phyloP scores from a whole-genome alignment of 2,113 vertebrate genomes.

The Sceloporus tristichus region DNA sequence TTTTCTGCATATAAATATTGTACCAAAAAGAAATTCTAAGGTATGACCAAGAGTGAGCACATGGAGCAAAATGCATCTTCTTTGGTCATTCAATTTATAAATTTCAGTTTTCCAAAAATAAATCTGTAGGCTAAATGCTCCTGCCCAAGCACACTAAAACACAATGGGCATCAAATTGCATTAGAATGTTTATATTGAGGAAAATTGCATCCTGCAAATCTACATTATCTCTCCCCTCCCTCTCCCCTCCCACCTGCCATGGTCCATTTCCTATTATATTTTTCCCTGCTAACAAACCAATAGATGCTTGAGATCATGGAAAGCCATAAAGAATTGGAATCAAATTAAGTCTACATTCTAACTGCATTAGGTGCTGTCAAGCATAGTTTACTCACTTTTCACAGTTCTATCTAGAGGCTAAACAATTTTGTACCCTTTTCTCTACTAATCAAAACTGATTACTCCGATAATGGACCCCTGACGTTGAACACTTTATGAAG shows the following conservation, averaged over 20 bases:
- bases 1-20: neutral
- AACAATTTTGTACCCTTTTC: conserved; percentile 80
- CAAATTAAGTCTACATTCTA: conserved; percentile 92
- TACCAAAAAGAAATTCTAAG: conserved; percentile 14
- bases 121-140: conserved; percentile 83
- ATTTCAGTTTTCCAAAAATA: conserved; percentile 74
- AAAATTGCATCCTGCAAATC: conserved; percentile 94
- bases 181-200: conserved; percentile 93
- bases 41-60: conserved; percentile 13
- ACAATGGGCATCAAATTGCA: conserved; percentile 89
- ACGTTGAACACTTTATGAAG: conserved; percentile 76
- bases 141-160: conserved; percentile 77
- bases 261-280: conserved; percentile 89
- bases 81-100: conserved; percentile 36
- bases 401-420: conserved; percentile 80
- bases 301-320: conserved; percentile 83
- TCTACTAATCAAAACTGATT: conserved; percentile 81
- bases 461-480: conserved; percentile 77
- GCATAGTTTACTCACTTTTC: conserved; percentile 81
- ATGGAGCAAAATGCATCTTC: conserved; percentile 6
- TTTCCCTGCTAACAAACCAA: conserved; percentile 84
- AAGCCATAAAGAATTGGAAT: conserved; percentile 86
- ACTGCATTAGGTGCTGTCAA: conserved; percentile 81
- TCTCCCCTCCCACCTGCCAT: conserved; percentile 74
- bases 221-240: conserved; percentile 87